Base-by-base conservation (phyloP, 2,113 vertebrate genomes). In the Pachycephala philippinensis region DNA sequence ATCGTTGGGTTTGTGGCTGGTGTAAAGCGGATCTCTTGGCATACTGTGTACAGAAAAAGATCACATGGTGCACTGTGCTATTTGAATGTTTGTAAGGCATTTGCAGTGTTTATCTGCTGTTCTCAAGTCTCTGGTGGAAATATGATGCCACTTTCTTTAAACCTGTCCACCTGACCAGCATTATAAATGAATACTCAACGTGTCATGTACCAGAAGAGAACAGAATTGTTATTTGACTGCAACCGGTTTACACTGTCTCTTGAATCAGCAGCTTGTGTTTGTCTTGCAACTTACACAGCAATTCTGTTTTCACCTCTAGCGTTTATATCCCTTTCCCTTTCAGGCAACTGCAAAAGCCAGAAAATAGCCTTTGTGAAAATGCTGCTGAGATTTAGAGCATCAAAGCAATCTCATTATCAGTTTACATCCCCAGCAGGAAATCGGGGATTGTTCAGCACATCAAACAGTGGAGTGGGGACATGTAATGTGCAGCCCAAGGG, bases 371-470 rank as follows among this genome's bases (percentile, higher is more conserved):
- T 86, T 93, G 72, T 93, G 94, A 69, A 87, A 91, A 91, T 56
- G 66, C 85, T 8, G 24, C 89, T 70, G 96, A 93, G 92, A 94
- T 81, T 93, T 53, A 75, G 77, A 90, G 71, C 74, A 85, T 89
- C 88, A 96, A 90, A 82, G 89, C 76, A 85, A 93, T 93, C 89
- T 94, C 94, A 97, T 95, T 92, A 96, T 92, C 77, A 74, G 66
- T 97, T 96, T 93, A 94, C 95, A 89, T 92, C 49, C 87, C 80
- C 95, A 91, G 95, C 7, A 81, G 93, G 94, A 97, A 94, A 84
- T 75, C 9, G 4, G 83, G 92, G 82, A 39, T 78, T 96, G 93
- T 81, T 96, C 83, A 92, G 80, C 59, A 54, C 89, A 95, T 95
- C 91, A 80, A 27, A 68, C 35, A 59, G 83, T 31, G 20, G 72